Percentiles rank a stretch among this genome's conserved stretches.
Conservation (phyloP, 1,140 invertebrate genomes). For the Drosophila bifasciata region DNA sequence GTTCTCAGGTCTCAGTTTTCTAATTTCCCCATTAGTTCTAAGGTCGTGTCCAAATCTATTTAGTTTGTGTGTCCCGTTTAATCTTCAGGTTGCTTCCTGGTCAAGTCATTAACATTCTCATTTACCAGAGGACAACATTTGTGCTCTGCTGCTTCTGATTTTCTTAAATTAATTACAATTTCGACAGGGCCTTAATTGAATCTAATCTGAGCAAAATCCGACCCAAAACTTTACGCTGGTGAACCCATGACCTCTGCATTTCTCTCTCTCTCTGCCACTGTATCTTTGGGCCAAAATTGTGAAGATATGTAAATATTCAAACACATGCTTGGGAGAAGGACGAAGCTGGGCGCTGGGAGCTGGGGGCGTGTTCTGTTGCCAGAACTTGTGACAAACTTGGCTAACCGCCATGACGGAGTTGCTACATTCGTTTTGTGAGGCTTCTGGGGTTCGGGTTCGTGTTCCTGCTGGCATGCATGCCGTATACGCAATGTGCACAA, state of each 20-base stretch:
- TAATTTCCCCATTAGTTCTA: not conserved
- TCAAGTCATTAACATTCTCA: constrained; percentile 63
- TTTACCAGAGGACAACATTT: not conserved
- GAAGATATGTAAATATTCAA: constrained; percentile 71
- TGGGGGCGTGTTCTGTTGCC: constrained; percentile 17
- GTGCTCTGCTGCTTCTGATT: constrained; percentile 51
- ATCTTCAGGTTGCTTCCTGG: constrained; percentile 32
- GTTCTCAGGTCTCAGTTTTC: constrained; percentile 27
- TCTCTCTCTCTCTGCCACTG: no score
- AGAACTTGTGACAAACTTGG: constrained; percentile 78
- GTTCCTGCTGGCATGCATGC: constrained; percentile 53
- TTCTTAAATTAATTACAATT: constrained; percentile 74
- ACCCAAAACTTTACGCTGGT: constrained; percentile 24
- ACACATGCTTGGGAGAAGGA: constrained; percentile 31
- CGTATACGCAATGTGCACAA: constrained; percentile 77
- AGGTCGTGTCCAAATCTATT: constrained; percentile 17
- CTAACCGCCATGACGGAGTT: constrained; percentile 66
- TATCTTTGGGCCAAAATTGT: constrained; percentile 14
- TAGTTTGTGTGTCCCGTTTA: constrained; percentile 14
- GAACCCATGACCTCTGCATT: not conserved
- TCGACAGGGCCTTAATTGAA: constrained; percentile 61
- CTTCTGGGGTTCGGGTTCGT: constrained; percentile 2
- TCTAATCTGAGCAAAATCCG: constrained; percentile 68
- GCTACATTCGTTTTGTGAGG: not conserved
- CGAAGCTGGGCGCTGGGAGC: not conserved